These are phyloP conservation scores for Toxotes chatareus DNA, from an alignment of 2,113 vertebrate species.

Conservation along the genomic window DNA sequence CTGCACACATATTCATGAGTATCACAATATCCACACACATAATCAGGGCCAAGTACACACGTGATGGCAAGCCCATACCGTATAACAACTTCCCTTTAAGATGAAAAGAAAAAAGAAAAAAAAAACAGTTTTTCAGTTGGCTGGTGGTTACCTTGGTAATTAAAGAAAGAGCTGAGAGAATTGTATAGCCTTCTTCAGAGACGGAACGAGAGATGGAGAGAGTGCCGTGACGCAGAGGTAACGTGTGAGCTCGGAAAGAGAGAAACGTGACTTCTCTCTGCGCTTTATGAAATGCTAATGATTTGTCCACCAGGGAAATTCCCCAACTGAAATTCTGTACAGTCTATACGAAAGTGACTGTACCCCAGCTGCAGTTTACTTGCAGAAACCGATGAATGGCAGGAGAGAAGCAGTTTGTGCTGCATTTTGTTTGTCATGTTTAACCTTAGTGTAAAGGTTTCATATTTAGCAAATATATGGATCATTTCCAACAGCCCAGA, in stretches of 20 bases:
- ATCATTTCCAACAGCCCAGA: constrained; percentile 62
- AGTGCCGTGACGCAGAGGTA: constrained; percentile 8
- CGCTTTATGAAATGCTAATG: constrained; percentile 52
- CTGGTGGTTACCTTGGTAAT: constrained; percentile 62
- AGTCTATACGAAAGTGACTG: neutral
- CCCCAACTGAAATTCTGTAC: constrained; percentile 14
- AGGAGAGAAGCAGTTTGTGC: neutral
- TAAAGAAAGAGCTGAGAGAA: constrained; percentile 52
- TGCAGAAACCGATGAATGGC: constrained; percentile 8
- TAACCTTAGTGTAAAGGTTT: constrained; percentile 55
- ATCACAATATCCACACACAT: constrained; percentile 29
- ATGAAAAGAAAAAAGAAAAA: constrained; percentile 45
- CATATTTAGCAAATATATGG: constrained; percentile 53
- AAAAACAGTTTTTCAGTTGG: constrained; percentile 6
- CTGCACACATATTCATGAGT: neutral
- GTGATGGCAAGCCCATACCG: neutral
- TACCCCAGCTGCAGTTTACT: neutral
- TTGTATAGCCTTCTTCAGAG: constrained; percentile 21
- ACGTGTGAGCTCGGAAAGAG: constrained; percentile 28
- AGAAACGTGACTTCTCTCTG: constrained; percentile 46
- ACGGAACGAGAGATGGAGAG: constrained; percentile 2
- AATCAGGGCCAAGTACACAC: constrained; percentile 23
- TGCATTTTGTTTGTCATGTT: constrained; percentile 23
- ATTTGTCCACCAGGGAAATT: constrained; percentile 37
- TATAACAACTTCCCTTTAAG: constrained; percentile 28